These are phyloP conservation scores for Oreohelix idahoensis DNA, from an alignment of 1,140 invertebrate species.

Conservation along the genomic window DNA sequence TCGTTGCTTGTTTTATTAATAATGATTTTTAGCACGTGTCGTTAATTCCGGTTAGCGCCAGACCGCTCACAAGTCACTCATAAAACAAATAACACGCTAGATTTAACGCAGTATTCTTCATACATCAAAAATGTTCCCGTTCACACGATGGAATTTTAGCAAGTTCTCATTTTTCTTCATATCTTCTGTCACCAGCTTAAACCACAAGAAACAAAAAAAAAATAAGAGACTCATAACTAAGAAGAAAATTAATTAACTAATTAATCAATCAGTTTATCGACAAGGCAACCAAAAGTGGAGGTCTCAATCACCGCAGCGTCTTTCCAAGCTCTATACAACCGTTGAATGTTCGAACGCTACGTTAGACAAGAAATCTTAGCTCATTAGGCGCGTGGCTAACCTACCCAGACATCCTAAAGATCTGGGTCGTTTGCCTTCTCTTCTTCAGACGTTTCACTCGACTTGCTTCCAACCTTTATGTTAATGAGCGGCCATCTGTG, in stretches of 20 bases:
- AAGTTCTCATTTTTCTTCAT: background rate
- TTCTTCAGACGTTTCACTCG: background rate
- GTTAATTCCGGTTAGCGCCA: background rate
- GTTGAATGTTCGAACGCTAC: background rate
- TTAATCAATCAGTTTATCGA: background rate
- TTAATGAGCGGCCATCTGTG: slow-evolving; percentile 8
- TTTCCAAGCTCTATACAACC: background rate
- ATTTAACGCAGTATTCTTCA: background rate
- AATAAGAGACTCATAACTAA: background rate
- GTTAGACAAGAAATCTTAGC: background rate
- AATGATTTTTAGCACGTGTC: background rate
- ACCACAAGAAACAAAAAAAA: background rate
- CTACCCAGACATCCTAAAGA: background rate
- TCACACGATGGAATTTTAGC: background rate
- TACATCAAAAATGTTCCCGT: background rate
- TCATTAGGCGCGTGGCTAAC: background rate
- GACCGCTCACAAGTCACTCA: background rate
- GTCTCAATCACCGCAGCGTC: background rate
- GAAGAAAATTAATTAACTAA: background rate
- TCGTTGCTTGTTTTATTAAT: background rate
- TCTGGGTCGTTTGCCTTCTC: background rate
- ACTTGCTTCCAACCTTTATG: background rate
- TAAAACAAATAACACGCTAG: background rate
- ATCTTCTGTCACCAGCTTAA: background rate
- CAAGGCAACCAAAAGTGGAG: background rate